A percentile compares a stretch with the other conserved stretches of the same genome.
Evolutionary conservation across 1,140 invertebrate species (phyloP).

Genomic region (Bombus impatiens): DNA sequence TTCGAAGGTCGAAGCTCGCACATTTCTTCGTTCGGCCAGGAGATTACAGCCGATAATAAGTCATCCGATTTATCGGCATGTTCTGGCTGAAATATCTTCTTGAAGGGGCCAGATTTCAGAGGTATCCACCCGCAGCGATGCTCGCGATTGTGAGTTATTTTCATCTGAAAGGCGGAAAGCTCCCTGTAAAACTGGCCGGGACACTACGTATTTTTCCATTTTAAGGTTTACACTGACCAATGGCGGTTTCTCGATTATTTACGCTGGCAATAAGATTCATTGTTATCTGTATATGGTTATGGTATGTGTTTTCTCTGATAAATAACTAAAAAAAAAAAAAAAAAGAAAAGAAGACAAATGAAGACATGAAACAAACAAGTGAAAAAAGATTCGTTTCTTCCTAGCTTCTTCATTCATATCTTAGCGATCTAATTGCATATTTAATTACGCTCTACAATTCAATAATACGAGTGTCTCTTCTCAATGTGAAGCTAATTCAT

Average conservation of each 20-base stretch:
- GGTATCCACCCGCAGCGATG: not conserved
- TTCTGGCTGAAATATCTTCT: constrained; percentile 55
- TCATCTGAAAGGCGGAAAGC: constrained; percentile 56
- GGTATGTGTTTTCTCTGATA: not conserved
- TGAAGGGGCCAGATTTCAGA: constrained; percentile 50
- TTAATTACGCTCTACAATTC: not conserved
- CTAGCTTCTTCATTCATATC: no score
- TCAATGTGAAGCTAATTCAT: not conserved
- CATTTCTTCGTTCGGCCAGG: constrained; percentile 53
- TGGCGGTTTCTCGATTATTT: constrained; percentile 72
- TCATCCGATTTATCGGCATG: constrained; percentile 63
- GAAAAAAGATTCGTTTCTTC: no score
- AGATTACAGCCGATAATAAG: constrained; percentile 63
- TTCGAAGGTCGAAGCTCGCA: constrained; percentile 35
- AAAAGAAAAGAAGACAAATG: no score
- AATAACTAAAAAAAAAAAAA: no score
- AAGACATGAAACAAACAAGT: no score
- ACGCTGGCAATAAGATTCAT: not conserved
- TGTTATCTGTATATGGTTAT: not conserved
- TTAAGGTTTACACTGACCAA: constrained; percentile 65
- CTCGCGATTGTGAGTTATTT: constrained; percentile 70
- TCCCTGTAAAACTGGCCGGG: constrained; percentile 61
- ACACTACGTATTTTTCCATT: constrained; percentile 67
- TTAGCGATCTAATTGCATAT: not conserved
- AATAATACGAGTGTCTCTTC: not conserved